Evolutionary conservation across 2,113 vertebrate genomes (phyloP).

Genomic region (Candoia aspera): DNA sequence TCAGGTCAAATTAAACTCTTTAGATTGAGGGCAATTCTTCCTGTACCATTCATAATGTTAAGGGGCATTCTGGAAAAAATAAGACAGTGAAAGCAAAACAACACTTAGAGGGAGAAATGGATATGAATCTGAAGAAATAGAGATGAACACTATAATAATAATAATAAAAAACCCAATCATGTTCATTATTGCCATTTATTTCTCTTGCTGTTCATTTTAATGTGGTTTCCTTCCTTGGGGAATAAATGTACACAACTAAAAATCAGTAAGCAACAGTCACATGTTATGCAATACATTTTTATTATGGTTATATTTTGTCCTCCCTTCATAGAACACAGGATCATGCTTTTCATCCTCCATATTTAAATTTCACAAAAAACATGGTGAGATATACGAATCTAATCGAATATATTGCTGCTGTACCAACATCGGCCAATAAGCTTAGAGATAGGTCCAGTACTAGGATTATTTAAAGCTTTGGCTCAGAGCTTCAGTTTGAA

Average conservation of each 20-base stretch:
- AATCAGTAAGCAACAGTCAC: not conserved
- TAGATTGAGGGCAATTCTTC: not conserved
- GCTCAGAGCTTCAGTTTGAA: not conserved
- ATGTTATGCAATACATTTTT: not conserved
- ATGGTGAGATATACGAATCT: not conserved
- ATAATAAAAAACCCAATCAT: not conserved
- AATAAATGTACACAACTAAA: not conserved
- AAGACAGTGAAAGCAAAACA: not conserved
- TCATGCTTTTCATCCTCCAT: not conserved
- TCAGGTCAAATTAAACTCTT: not conserved
- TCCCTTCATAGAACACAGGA: not conserved
- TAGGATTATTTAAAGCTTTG: not conserved
- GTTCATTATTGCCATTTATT: not conserved
- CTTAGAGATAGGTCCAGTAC: not conserved
- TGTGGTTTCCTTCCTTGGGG: not conserved
- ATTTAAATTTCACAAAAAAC: not conserved
- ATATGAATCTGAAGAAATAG: not conserved
- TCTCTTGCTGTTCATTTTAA: not conserved
- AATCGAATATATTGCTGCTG: not conserved
- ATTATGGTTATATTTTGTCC: not conserved
- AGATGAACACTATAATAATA: too few relatives aligned
- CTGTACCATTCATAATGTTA: not conserved
- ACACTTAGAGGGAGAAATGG: not conserved
- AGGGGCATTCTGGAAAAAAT: not conserved
- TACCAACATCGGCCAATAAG: not conserved